phyloP scores from a whole-genome alignment of 2,113 vertebrate genomes.

The Sphaerodactylus townsendi region DNA sequence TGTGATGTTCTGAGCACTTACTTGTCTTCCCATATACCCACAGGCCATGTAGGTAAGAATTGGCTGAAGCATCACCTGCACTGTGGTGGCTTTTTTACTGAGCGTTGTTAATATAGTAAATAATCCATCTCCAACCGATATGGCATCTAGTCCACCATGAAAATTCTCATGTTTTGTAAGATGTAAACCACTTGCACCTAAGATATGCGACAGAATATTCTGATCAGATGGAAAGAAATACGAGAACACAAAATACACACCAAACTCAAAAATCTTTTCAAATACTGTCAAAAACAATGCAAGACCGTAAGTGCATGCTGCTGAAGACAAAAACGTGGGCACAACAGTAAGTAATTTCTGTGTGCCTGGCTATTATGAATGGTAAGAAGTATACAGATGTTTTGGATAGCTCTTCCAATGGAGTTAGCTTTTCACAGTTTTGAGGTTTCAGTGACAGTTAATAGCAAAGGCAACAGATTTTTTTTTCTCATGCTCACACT shows the following conservation, averaged over 20 bases:
- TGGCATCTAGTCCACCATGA: slow-evolving; percentile 95
- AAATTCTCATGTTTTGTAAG: slow-evolving; percentile 98
- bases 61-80: slow-evolving; percentile 97
- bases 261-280: background rate
- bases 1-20: slow-evolving; percentile 59
- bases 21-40: slow-evolving; percentile 98
- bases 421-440: background rate
- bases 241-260: slow-evolving; percentile 12
- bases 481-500: background rate
- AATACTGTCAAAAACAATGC: background rate
- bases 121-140: slow-evolving; percentile 96
- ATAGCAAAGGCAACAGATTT: background rate
- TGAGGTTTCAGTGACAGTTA: background rate
- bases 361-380: background rate
- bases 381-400: background rate
- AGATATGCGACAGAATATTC: slow-evolving; percentile 34
- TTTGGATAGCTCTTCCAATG: background rate
- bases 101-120: slow-evolving; percentile 98
- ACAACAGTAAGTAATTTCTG: background rate
- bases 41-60: slow-evolving; percentile 99
- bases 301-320: background rate
- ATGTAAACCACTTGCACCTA: slow-evolving; percentile 97
- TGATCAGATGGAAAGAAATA: slow-evolving; percentile 10
- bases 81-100: slow-evolving; percentile 94
- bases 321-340: background rate